These are phyloP conservation scores for Rhineura floridana DNA, from an alignment of 2,113 vertebrate species.

Conservation along the genomic window DNA sequence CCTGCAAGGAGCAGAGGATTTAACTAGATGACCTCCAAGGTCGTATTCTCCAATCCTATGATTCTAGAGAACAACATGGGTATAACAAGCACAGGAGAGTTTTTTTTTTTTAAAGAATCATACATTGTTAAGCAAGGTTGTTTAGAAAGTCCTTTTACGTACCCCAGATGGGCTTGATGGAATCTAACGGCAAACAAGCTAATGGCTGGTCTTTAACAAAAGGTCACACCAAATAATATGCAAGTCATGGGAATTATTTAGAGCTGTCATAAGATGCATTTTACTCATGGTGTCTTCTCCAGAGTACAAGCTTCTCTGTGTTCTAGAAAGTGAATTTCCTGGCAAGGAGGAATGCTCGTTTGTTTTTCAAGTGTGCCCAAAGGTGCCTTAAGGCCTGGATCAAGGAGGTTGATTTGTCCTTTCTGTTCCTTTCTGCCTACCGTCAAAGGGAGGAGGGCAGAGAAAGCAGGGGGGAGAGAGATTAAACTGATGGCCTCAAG, in stretches of 20 bases:
- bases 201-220: constrained; percentile 61
- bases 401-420: not conserved
- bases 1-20: not conserved
- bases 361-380: not conserved
- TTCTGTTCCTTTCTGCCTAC: not conserved
- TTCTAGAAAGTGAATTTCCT: constrained; percentile 9
- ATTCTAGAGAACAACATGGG: not conserved
- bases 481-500: not conserved
- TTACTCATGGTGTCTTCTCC: constrained; percentile 23
- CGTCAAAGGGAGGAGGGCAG: not conserved
- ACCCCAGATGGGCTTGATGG: constrained; percentile 47
- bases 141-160: constrained; percentile 42
- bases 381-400: not conserved
- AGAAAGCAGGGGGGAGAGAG: not conserved
- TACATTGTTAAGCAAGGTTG: constrained; percentile 15
- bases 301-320: not conserved
- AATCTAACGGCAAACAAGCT: constrained; percentile 49
- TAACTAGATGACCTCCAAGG: not conserved
- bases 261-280: constrained; percentile 42
- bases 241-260: constrained; percentile 42
- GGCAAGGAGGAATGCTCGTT: not conserved
- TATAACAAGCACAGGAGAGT: not conserved
- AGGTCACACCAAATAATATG: constrained; percentile 62
- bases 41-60: not conserved
- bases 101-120: constrained; percentile 8